Evolutionary conservation across 2,888 invertebrate species (phyloP).

Genomic region (Salticus scenicus): DNA sequence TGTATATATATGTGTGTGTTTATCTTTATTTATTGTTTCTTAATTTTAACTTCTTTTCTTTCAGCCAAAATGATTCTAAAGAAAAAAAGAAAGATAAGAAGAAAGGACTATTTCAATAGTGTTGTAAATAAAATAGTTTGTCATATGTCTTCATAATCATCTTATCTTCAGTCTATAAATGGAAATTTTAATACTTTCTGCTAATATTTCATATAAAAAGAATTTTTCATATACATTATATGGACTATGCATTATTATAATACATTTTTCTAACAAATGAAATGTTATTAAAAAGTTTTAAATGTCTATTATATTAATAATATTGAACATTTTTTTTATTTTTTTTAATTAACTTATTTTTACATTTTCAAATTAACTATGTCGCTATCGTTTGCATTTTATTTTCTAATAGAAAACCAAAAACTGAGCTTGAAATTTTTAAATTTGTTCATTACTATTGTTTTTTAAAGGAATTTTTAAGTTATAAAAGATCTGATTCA

Average conservation of each 20-base stretch:
- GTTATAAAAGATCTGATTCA: too few relatives aligned
- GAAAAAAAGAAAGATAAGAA: slow-evolving; percentile 68
- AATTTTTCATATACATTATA: neutral
- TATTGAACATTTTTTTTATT: too few relatives aligned
- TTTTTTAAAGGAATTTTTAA: too few relatives aligned
- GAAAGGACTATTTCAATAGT: slow-evolving; percentile 58
- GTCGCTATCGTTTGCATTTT: too few relatives aligned
- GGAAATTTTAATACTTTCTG: neutral
- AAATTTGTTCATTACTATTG: too few relatives aligned
- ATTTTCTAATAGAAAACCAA: too few relatives aligned
- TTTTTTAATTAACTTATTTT: too few relatives aligned
- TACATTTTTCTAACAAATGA: neutral
- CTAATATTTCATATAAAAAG: neutral
- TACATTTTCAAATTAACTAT: too few relatives aligned
- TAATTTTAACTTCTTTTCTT: neutral
- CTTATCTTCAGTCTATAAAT: neutral
- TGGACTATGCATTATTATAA: neutral
- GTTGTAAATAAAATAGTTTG: neutral
- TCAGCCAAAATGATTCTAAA: slow-evolving; percentile 57
- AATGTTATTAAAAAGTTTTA: neutral
- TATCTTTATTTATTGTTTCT: too few relatives aligned
- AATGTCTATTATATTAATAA: neutral
- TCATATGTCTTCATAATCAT: neutral
- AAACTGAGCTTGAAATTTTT: too few relatives aligned
- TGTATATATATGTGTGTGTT: too few relatives aligned